These are phyloP conservation scores for Ceyx melanurus DNA, from an alignment of 2,113 vertebrate species.

Conservation along the genomic window DNA sequence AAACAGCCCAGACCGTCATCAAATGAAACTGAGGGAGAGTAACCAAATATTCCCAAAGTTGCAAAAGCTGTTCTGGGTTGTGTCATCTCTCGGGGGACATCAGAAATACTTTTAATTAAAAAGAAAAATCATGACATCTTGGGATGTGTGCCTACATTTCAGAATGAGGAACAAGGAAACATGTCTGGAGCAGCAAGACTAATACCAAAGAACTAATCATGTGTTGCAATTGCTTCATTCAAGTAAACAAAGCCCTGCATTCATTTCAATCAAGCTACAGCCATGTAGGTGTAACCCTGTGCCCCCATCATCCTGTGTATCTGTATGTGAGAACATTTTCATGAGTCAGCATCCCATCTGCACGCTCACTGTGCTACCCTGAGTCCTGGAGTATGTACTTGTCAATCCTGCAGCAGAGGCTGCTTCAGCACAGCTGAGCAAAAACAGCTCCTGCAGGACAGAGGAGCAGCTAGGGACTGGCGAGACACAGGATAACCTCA, in stretches of 20 bases:
- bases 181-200: neutral
- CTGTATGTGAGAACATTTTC: neutral
- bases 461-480: neutral
- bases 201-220: neutral
- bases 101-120: neutral
- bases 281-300: accelerated
- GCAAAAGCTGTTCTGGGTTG: neutral
- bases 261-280: neutral
- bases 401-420: neutral
- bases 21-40: neutral
- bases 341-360: neutral
- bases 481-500: neutral
- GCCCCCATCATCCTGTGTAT: neutral
- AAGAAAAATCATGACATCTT: neutral
- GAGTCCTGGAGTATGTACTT: neutral
- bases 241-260: neutral
- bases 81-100: neutral
- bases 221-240: neutral
- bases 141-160: neutral
- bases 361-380: neutral
- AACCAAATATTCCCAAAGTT: neutral
- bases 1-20: neutral
- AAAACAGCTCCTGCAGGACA: neutral
- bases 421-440: neutral
- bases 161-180: neutral